Base-by-base conservation (phyloP, 2,888 invertebrate genomes). In the Lepidochrysops patricia region DNA sequence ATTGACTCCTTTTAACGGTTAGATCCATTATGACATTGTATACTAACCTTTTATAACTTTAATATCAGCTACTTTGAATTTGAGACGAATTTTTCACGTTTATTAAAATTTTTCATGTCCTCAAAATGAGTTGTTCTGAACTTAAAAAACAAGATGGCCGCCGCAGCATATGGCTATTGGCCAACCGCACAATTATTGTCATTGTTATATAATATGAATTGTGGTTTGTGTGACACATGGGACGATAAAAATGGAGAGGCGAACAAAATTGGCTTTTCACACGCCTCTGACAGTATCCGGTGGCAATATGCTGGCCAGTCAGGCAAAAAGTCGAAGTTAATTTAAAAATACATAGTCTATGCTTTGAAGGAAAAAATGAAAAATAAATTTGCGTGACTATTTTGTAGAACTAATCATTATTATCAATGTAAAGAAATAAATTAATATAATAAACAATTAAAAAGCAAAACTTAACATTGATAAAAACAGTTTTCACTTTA, bases 151-250 rank as follows among this genome's bases (percentile, higher is more conserved):
- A 71, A 71, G 59, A 72, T 71, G 70, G 70, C 70, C 60, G 66
- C 58, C 66, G 60, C 60, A 60, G 50, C 70, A 64, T 43, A 43
- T 43, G 43, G 63, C 73, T 74, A 71, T 72, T 74, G 72, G 62
- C 57, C 64, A 64, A 73, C 73, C 72, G 66, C 73, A 73, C 67
- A 67, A 67, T 69, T 70, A 62, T 68, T 67, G 66, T 64, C 64
- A 60, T 60, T 65, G 60, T 62, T 62, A 57, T 63, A 35, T 62
- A n/a, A n/a, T n/a, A 52, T 56, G 57, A 34, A 59, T 29, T 54
- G 54, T 32, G 54, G 57, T 60, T 52, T 34, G 57, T 63, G 9
- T 32, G 43, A 62, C 54, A 54, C 12, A 57, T 57, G 27, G 25
- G 54, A 35, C 34, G 23, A n/a, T 25, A 19, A 43, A 43, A 43